A percentile compares a stretch with the other conserved stretches of the same genome.
These are phyloP conservation scores for Conopomorpha cramerella DNA, from an alignment of 1,140 invertebrate genomes.

Conservation along the genomic window DNA sequence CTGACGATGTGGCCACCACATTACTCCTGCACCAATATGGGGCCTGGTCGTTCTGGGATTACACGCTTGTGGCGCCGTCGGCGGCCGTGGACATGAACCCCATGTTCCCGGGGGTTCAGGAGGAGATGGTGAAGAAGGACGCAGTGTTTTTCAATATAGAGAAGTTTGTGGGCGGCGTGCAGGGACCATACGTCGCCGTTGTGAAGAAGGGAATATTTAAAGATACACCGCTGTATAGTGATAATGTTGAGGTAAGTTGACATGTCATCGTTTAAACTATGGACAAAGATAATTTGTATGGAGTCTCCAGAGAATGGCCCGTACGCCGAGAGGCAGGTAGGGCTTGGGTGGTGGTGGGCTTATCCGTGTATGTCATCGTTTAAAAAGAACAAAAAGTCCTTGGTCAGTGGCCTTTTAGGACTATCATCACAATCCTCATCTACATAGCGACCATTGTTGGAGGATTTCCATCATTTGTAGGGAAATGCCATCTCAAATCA, in stretches of 20 bases:
- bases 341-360: no score
- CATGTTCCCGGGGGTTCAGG: conserved; percentile 64
- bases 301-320: no score
- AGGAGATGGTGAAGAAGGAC: conserved; percentile 80
- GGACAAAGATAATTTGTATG: no score
- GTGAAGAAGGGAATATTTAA: conserved; percentile 60
- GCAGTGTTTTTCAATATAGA: conserved; percentile 90
- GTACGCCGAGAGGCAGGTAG: no score
- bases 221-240: conserved; percentile 38
- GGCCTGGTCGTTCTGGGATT: conserved; percentile 89
- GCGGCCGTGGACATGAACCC: conserved; percentile 88
- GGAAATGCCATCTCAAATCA: no score
- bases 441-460: no score
- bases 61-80: conserved; percentile 84
- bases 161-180: conserved; percentile 89
- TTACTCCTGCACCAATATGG: conserved; percentile 80
- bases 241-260: conserved; percentile 54
- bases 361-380: no score
- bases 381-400: no score
- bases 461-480: no score
- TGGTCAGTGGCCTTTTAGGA: no score
- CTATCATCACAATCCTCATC: no score
- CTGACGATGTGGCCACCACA: conserved; percentile 83
- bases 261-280: no score
- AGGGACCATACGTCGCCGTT: conserved; percentile 74